A percentile compares a stretch with the other conserved stretches of the same genome.
Conservation (phyloP, 2,888 invertebrate genomes). For the Keiferia lycopersicella region DNA sequence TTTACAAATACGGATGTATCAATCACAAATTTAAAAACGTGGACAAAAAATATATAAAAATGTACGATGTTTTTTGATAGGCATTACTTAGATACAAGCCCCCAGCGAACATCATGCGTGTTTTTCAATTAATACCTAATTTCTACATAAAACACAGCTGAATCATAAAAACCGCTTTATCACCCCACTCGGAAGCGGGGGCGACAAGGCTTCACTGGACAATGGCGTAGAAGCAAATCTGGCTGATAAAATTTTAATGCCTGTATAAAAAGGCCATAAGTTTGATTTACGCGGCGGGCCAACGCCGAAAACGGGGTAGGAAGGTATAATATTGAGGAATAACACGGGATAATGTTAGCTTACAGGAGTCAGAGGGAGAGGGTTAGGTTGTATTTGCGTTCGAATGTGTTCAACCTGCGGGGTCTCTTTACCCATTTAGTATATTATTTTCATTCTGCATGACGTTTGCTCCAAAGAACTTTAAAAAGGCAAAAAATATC, state of each 20-base stretch:
- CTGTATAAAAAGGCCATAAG: constrained; percentile 79
- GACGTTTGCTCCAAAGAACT: too few relatives aligned
- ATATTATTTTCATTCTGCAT: not conserved
- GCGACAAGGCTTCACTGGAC: constrained; percentile 65
- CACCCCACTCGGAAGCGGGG: constrained; percentile 54
- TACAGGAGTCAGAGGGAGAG: constrained; percentile 57
- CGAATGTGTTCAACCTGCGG: constrained; percentile 11
- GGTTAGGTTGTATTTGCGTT: constrained; percentile 62
- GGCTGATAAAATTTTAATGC: constrained; percentile 79
- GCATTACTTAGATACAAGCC: too few relatives aligned
- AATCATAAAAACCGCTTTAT: constrained; percentile 37
- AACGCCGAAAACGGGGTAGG: constrained; percentile 67
- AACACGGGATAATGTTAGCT: constrained; percentile 78
- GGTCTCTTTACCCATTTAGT: not conserved
- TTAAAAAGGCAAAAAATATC: too few relatives aligned
- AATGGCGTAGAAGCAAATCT: constrained; percentile 73
- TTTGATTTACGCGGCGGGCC: constrained; percentile 75
- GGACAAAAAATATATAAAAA: not conserved
- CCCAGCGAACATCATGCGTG: too few relatives aligned
- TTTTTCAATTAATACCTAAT: not conserved
- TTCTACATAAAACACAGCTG: constrained; percentile 23
- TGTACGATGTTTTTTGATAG: not conserved
- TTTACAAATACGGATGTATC: not conserved
- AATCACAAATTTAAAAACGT: not conserved
- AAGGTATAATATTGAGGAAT: constrained; percentile 69